Conservation (phyloP, 2,113 vertebrate genomes). For the Misgurnus anguillicaudatus region DNA sequence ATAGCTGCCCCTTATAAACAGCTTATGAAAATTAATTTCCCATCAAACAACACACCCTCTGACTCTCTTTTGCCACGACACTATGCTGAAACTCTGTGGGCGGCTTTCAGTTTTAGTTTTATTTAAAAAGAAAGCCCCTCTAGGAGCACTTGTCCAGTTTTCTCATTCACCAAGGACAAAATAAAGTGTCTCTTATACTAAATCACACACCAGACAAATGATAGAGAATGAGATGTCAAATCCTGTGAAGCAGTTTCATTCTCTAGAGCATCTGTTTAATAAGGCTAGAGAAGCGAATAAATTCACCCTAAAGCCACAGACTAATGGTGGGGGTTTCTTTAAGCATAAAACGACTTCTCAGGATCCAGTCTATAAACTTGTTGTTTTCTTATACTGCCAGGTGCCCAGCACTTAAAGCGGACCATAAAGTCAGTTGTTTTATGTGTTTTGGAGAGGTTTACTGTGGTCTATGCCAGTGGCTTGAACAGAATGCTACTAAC, state of each 20-base stretch:
- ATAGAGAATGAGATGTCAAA: not conserved
- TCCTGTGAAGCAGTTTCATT: not conserved
- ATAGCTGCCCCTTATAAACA: constrained; percentile 61
- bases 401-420: not conserved
- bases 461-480: not conserved
- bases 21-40: constrained; percentile 69
- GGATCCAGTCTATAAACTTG: constrained; percentile 2
- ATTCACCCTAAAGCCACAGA: not conserved
- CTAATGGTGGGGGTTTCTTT: not conserved
- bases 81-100: not conserved
- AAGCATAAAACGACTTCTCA: constrained; percentile 23
- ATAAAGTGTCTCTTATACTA: not conserved
- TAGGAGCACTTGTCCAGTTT: not conserved
- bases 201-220: not conserved
- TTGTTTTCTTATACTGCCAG: constrained; percentile 21
- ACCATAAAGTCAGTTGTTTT: constrained; percentile 8
- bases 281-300: not conserved
- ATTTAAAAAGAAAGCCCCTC: not conserved
- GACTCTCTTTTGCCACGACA: constrained; percentile 32
- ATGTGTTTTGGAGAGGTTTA: not conserved
- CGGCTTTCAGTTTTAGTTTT: constrained; percentile 22
- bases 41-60: constrained; percentile 53
- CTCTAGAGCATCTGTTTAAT: not conserved
- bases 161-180: not conserved
- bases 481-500: not conserved